These are phyloP conservation scores for Hemibagrus guttatus DNA, from an alignment of 2,797 vertebrate genomes.

Conservation along the genomic window DNA sequence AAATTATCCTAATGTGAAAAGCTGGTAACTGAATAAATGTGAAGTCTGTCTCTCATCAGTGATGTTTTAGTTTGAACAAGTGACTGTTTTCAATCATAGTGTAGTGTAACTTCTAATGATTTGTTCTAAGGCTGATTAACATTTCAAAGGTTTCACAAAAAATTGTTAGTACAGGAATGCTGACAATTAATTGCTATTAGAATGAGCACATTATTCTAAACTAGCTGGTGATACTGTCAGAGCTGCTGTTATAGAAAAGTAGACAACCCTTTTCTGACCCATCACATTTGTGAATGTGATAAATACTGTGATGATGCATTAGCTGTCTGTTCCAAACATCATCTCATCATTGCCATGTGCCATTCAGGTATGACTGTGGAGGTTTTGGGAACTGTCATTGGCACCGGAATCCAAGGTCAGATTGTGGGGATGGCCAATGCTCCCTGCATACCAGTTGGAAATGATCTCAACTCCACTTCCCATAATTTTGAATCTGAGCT, in stretches of 20 bases:
- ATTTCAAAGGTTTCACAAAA: background rate
- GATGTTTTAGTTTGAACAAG: background rate
- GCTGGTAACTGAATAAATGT: background rate
- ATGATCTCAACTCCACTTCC: constrained; percentile 46
- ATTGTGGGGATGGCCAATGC: constrained; percentile 84
- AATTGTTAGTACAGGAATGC: background rate
- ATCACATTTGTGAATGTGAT: constrained; percentile 1
- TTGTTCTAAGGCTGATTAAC: background rate
- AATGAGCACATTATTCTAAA: background rate
- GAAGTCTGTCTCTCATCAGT: background rate
- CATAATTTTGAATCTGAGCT: constrained; percentile 54
- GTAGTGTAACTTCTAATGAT: background rate
- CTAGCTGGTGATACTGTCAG: background rate
- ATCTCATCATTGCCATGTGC: background rate
- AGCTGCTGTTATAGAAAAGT: background rate
- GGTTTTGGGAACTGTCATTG: constrained; percentile 88
- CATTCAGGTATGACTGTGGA: constrained; percentile 92
- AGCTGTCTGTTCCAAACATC: background rate
- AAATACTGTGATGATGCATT: too few species aligned
- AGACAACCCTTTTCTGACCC: background rate
- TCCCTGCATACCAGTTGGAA: constrained; percentile 74
- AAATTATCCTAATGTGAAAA: background rate
- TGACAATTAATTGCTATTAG: background rate
- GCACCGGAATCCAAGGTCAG: constrained; percentile 93
- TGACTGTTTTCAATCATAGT: background rate